phyloP scores from a whole-genome alignment of 2,113 vertebrate species.

The Prolemur simus region DNA sequence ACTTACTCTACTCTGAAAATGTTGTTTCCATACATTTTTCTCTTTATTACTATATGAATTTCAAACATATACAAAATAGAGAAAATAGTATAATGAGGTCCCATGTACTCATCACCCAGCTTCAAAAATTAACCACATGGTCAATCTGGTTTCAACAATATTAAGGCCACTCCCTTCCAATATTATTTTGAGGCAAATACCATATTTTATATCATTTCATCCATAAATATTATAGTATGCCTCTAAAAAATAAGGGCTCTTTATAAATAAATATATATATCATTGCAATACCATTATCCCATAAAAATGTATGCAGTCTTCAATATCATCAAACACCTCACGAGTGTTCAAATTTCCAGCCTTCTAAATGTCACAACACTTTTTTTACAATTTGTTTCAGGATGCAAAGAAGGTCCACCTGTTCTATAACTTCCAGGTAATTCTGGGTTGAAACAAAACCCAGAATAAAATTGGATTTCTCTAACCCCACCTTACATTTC shows the following conservation, averaged over 20 bases:
- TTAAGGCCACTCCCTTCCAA: neutral
- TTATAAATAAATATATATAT: neutral
- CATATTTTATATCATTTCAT: neutral
- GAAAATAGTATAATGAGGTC: neutral
- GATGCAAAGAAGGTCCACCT: neutral
- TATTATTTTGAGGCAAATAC: constrained; percentile 1
- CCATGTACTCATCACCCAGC: neutral
- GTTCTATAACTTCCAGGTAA: neutral
- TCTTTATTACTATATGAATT: neutral
- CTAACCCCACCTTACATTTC: neutral
- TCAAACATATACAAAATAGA: neutral
- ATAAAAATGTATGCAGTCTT: neutral
- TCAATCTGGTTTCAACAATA: neutral
- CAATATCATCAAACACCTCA: neutral
- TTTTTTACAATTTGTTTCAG: neutral
- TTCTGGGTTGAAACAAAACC: neutral
- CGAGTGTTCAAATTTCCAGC: neutral
- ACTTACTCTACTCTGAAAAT: neutral
- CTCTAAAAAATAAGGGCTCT: neutral
- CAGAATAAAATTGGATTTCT: neutral
- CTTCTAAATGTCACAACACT: neutral
- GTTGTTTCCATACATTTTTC: neutral
- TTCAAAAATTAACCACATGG: neutral
- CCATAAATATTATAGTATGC: neutral
- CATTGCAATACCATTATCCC: neutral